phyloP scores from a whole-genome alignment of 2,797 vertebrate genomes.

The Pelochelys cantorii region DNA sequence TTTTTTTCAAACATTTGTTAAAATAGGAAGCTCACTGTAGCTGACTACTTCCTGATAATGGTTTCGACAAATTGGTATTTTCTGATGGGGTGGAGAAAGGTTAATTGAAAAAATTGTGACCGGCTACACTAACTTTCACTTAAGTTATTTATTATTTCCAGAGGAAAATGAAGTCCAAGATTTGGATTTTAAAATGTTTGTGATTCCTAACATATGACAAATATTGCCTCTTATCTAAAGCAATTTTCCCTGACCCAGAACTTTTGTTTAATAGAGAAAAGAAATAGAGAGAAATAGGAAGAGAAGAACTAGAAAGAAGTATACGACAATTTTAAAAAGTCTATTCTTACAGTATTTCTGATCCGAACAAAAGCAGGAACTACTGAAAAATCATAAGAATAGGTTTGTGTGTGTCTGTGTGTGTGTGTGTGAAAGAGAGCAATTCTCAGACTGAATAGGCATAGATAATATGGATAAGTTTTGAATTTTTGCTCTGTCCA shows the following conservation, averaged over 20 bases:
- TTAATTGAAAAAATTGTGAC: not conserved
- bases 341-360: conserved; percentile 28
- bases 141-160: not conserved
- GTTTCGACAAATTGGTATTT: not conserved
- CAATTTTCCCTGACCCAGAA: not conserved
- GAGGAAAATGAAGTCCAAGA: not conserved
- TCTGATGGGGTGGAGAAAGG: not conserved
- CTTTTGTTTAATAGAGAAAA: not conserved
- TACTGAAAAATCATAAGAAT: conserved; percentile 3
- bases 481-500: conserved; percentile 33
- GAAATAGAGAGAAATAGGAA: no score
- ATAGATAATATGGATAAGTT: conserved; percentile 62
- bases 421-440: not conserved
- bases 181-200: not conserved
- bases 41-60: not conserved
- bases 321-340: no score
- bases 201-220: not conserved
- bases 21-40: not conserved
- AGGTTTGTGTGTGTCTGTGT: not conserved
- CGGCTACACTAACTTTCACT: not conserved
- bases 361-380: conserved; percentile 32
- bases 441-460: conserved; percentile 44
- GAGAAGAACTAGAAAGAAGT: no score
- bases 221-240: not conserved
- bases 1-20: not conserved